A percentile compares a stretch with the other conserved stretches of the same genome.
phyloP scores from a whole-genome alignment of 1,140 invertebrate species.

The Pseudomyrmex sp. region DNA sequence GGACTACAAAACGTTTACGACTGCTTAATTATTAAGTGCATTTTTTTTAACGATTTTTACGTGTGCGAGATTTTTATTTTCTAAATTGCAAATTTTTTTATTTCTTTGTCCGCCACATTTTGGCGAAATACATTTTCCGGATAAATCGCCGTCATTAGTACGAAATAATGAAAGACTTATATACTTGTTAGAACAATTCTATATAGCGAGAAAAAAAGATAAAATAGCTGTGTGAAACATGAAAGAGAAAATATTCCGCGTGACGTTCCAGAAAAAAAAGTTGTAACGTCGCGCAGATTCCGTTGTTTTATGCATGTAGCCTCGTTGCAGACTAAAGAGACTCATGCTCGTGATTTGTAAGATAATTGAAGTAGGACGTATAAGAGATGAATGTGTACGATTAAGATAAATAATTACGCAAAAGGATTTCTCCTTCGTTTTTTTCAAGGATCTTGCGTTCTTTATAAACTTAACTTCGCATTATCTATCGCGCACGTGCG shows the following conservation, averaged over 20 bases:
- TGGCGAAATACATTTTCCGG: slow-evolving; percentile 46
- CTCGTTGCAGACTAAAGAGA: slow-evolving; percentile 39
- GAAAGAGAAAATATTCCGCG: slow-evolving; percentile 19
- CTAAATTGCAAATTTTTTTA: background rate
- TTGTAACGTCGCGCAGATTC: slow-evolving; percentile 46
- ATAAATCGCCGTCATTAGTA: slow-evolving; percentile 40
- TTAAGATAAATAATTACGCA: slow-evolving; percentile 30
- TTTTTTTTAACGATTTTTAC: background rate
- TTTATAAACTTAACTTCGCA: too few relatives aligned
- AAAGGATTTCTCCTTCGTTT: slow-evolving; percentile 7
- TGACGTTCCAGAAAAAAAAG: slow-evolving; percentile 5
- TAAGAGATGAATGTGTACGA: slow-evolving; percentile 59
- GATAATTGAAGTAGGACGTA: slow-evolving; percentile 57
- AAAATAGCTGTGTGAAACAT: slow-evolving; percentile 32
- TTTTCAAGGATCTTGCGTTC: background rate
- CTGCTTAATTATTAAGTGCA: slow-evolving; percentile 9
- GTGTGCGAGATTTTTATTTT: background rate
- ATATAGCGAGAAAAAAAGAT: slow-evolving; percentile 15
- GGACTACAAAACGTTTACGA: background rate
- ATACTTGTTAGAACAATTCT: slow-evolving; percentile 61
- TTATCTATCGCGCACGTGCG: too few relatives aligned
- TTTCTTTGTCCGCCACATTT: background rate
- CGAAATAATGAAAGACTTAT: slow-evolving; percentile 65
- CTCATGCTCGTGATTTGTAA: slow-evolving; percentile 62
- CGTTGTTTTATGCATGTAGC: slow-evolving; percentile 62